A percentile compares a stretch with the other conserved stretches of the same genome.
Conservation (phyloP, 2,797 vertebrate genomes). For the Bradypodion ventrale region DNA sequence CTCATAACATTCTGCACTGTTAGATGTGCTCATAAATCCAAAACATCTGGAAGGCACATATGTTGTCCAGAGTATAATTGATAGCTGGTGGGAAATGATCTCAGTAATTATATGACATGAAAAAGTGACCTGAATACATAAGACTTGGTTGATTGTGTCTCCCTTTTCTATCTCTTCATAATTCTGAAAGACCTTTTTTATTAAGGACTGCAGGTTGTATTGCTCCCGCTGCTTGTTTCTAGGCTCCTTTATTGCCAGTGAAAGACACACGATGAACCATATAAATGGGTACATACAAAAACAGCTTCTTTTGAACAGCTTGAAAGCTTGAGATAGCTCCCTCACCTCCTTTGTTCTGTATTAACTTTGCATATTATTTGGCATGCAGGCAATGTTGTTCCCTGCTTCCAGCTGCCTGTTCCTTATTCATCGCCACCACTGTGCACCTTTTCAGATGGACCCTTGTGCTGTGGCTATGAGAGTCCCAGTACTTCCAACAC, state of each 20-base stretch:
- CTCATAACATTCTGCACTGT: too few relatives aligned
- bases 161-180: neutral
- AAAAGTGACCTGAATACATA: neutral
- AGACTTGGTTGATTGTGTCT: neutral
- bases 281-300: neutral
- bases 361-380: neutral
- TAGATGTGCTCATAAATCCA: too few relatives aligned
- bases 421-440: neutral
- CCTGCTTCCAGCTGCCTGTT: neutral
- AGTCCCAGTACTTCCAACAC: constrained; percentile 18
- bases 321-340: neutral
- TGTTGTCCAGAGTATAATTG: neutral
- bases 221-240: neutral
- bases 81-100: neutral
- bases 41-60: too few relatives aligned
- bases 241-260: neutral
- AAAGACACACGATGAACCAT: neutral
- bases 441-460: neutral
- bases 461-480: neutral
- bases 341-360: neutral
- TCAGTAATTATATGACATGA: neutral
- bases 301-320: neutral
- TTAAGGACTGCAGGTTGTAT: neutral
- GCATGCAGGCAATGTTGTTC: too few relatives aligned
- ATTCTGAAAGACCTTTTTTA: neutral